These are phyloP conservation scores for Eleutherodactylus coqui DNA, from an alignment of 2,797 vertebrate genomes.

Conservation along the genomic window DNA sequence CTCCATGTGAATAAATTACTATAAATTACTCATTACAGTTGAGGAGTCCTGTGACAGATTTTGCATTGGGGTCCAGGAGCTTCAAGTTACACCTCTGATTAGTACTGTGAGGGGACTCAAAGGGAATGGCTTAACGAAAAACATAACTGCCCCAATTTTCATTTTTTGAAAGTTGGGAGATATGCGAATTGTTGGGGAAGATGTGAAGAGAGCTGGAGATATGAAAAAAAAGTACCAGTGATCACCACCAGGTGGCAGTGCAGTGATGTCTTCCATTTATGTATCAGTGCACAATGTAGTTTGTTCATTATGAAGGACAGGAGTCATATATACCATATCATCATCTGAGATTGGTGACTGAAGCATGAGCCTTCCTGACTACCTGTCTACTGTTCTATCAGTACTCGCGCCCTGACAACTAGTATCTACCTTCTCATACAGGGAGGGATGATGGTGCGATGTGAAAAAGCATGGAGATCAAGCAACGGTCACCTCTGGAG, in stretches of 20 bases:
- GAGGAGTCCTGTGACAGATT: too few relatives aligned
- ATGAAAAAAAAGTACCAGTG: neutral
- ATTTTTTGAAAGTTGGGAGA: too few relatives aligned
- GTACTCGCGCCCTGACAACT: neutral
- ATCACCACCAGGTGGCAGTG: neutral
- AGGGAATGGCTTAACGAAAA: too few relatives aligned
- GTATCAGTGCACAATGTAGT: neutral
- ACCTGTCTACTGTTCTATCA: neutral
- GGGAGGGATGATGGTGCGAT: neutral
- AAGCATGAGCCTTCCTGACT: neutral
- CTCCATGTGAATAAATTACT: too few relatives aligned
- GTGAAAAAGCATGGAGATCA: neutral
- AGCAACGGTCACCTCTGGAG: neutral
- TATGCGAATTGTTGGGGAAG: too few relatives aligned
- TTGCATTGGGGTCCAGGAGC: too few relatives aligned
- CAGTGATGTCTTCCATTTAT: neutral
- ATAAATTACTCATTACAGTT: too few relatives aligned
- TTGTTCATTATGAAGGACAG: neutral
- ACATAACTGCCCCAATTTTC: too few relatives aligned
- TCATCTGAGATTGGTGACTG: neutral
- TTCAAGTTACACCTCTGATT: too few relatives aligned
- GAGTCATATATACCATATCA: neutral
- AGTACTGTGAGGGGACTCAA: too few relatives aligned
- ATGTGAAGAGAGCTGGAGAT: neutral
- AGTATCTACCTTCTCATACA: neutral